A percentile compares a stretch with the other conserved stretches of the same genome.
Evolutionary conservation across 2,797 vertebrate genomes (phyloP).

Genomic region (Loriculus beryllinus): DNA sequence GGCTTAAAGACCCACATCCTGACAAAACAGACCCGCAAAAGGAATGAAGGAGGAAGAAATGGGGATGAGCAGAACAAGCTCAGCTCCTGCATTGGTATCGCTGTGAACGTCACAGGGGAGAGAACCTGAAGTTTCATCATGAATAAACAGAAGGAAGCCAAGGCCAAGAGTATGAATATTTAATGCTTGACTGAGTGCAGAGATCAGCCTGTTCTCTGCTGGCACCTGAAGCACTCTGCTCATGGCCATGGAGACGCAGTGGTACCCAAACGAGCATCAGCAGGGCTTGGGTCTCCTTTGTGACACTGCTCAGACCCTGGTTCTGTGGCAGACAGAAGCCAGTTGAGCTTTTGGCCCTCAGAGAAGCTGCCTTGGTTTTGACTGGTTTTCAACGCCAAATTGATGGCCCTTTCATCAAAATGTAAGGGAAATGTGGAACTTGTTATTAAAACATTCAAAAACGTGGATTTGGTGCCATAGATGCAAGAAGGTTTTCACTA

Average conservation of each 20-base stretch:
- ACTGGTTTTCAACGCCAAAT: not conserved
- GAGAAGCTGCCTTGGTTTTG: not conserved
- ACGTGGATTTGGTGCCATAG: not conserved
- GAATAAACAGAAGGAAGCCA: not conserved
- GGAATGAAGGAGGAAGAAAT: not conserved
- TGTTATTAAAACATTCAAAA: not conserved
- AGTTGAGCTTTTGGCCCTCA: not conserved
- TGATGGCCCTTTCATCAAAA: not conserved
- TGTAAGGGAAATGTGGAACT: not conserved
- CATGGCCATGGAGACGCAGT: fast-evolving
- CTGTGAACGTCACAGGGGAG: not conserved
- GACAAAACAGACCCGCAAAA: not conserved
- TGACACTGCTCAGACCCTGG: not conserved
- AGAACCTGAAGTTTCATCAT: not conserved
- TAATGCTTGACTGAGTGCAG: not conserved
- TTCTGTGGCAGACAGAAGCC: not conserved
- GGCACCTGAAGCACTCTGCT: not conserved
- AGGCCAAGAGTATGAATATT: not conserved
- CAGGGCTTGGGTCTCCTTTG: not conserved
- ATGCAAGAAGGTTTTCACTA: not conserved
- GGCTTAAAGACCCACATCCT: not conserved
- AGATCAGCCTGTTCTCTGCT: not conserved
- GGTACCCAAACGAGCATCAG: not conserved
- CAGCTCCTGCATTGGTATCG: fast-evolving
- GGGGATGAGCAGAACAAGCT: not conserved